phyloP scores from a whole-genome alignment of 2,797 vertebrate species.

The Eulemur rubriventer region DNA sequence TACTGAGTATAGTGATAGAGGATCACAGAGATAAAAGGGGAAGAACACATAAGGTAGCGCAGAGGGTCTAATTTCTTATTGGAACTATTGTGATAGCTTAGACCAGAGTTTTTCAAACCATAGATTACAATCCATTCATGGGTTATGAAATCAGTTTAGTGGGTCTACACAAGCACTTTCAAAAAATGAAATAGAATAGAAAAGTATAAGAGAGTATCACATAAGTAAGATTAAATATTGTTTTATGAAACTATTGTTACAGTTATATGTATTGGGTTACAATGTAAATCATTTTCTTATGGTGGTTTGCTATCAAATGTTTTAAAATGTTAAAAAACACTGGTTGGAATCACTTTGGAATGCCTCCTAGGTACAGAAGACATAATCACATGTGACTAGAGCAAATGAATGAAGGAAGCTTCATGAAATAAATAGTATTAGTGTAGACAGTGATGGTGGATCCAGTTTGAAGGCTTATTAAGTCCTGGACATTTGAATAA shows the following conservation, averaged over 20 bases:
- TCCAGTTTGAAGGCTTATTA: slow-evolving; percentile 7
- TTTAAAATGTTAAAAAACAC: not conserved
- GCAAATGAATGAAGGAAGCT: not conserved
- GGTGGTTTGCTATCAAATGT: slow-evolving; percentile 14
- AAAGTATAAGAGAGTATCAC: not conserved
- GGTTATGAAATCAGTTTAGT: slow-evolving; percentile 42
- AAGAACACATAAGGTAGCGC: not conserved
- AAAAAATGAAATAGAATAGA: slow-evolving; percentile 6
- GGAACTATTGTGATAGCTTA: not conserved
- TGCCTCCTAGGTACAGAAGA: not conserved
- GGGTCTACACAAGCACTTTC: not conserved
- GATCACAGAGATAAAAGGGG: not conserved
- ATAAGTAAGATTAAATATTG: slow-evolving; percentile 14
- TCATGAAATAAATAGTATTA: slow-evolving; percentile 27
- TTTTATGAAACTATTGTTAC: slow-evolving; percentile 31
- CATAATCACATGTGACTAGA: not conserved
- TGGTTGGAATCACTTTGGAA: slow-evolving; percentile 33
- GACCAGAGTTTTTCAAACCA: slow-evolving; percentile 16
- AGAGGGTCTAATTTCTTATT: not conserved
- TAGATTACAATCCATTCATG: not conserved
- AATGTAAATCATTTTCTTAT: not conserved
- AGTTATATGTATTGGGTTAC: not conserved
- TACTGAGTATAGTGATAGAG: not conserved
- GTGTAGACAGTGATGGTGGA: not conserved
- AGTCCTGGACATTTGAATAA: slow-evolving; percentile 29